Evolutionary conservation across 1,140 invertebrate species (phyloP).

Genomic region (Ditylenchus dipsaci): DNA sequence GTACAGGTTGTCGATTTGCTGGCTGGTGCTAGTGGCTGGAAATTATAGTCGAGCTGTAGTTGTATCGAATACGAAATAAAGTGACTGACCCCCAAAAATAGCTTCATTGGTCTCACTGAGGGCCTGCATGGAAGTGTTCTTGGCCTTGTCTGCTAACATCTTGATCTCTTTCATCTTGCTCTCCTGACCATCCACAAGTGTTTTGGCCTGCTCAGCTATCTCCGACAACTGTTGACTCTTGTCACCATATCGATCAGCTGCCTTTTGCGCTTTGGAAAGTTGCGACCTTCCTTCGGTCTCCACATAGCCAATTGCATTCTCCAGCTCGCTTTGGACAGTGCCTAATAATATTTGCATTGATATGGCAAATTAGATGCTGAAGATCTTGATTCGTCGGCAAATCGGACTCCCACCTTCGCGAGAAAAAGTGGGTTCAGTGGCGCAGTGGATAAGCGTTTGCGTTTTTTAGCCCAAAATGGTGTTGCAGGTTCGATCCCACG

Average conservation of each 20-base stretch:
- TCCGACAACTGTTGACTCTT: slow-evolving; percentile 44
- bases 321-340: slow-evolving; percentile 30
- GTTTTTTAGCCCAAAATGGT: too few relatives aligned
- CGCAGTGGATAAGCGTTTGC: too few relatives aligned
- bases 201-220: slow-evolving; percentile 46
- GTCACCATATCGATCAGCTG: slow-evolving; percentile 54
- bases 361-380: too few relatives aligned
- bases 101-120: slow-evolving; percentile 53
- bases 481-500: too few relatives aligned
- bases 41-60: background rate
- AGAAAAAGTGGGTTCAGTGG: too few relatives aligned
- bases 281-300: slow-evolving; percentile 49
- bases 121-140: slow-evolving; percentile 44
- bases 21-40: slow-evolving; percentile 33
- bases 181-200: slow-evolving; percentile 39
- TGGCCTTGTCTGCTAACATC: slow-evolving; percentile 40
- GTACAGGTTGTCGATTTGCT: slow-evolving; percentile 40
- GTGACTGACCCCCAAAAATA: slow-evolving; percentile 52
- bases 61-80: background rate
- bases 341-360: too few relatives aligned
- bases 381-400: too few relatives aligned
- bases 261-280: slow-evolving; percentile 41
- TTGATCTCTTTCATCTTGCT: slow-evolving; percentile 42
- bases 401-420: too few relatives aligned
- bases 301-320: slow-evolving; percentile 46